phyloP scores from a whole-genome alignment of 2,888 invertebrate genomes.

The Sinopyrophorus schimmeli region DNA sequence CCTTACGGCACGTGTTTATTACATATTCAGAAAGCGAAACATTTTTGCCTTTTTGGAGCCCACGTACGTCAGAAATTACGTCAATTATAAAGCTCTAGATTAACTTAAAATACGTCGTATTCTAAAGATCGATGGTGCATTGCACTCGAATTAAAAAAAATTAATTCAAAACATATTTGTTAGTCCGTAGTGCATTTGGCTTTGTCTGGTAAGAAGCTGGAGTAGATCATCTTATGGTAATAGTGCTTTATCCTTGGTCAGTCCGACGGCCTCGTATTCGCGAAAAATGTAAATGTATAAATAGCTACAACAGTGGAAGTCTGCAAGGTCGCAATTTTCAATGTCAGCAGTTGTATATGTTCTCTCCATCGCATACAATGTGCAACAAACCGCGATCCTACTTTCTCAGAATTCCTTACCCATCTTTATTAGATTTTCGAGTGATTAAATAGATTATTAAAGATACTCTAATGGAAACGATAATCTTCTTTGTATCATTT shows the following conservation, averaged over 20 bases:
- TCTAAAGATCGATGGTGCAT: no score
- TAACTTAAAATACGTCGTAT: no score
- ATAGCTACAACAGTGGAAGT: slow-evolving; percentile 30
- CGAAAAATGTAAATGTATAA: slow-evolving; percentile 31
- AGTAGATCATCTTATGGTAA: slow-evolving; percentile 29
- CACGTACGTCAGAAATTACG: no score
- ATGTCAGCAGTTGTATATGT: slow-evolving; percentile 31
- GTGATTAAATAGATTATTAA: no score
- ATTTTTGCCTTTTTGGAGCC: no score
- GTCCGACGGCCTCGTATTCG: slow-evolving; percentile 31
- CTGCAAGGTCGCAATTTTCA: slow-evolving; percentile 37
- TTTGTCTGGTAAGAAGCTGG: slow-evolving; percentile 16
- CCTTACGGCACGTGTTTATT: no score
- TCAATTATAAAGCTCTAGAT: no score
- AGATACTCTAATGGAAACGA: no score
- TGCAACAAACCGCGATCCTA: slow-evolving; percentile 15
- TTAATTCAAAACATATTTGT: no score
- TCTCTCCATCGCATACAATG: slow-evolving; percentile 23
- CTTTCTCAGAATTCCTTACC: slow-evolving; percentile 24
- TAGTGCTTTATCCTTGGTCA: slow-evolving; percentile 32
- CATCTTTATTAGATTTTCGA: slow-evolving; percentile 17
- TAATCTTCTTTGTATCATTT: no score
- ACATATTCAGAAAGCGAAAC: no score
- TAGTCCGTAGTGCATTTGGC: slow-evolving; percentile 4
- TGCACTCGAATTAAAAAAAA: no score